Base-by-base conservation (phyloP, 2,113 vertebrate genomes). In the Bambusicola thoracicus region DNA sequence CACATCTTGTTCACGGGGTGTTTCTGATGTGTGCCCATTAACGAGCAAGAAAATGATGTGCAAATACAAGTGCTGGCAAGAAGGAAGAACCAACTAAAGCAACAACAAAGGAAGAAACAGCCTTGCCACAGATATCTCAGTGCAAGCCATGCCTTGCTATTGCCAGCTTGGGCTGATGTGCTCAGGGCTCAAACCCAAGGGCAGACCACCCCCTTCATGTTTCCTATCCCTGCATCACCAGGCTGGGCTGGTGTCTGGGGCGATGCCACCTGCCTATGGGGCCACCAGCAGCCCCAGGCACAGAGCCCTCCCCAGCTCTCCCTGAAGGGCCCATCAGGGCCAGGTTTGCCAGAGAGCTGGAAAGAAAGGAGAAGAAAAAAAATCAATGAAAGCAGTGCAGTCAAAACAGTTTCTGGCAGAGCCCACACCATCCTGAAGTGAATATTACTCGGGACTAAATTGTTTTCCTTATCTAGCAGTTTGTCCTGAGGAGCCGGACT, bases 401-500 rank as follows among this genome's bases (percentile, higher is more conserved):
- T 96, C 94, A 91, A 94, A 94, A 94, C 87, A 94, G 96, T 66
- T 96, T 85, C 73, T 51, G 68, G 91, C 16, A 32, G 85, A 92
- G 93, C 49, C 65, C 25, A 16, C 80, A 11, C 67, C 51, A 81
- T 89, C 86, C 81, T 18, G 77, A 91, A 96, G 95, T 72, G 94
- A 94, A 67, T 94, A 73, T 95, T 95, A 70, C 96, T 89, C 3
- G 92, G 96, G 96, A 95, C 94, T 92, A 94, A 49, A 89, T 94
- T 66, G 93, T 87, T 94, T 95, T 96, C 96, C 95, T 96, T 95
- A 87, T 95, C 97, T 84, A 79, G 87, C 96, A 84, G 95, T 96
- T 90, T 95, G 95, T 95, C 96, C 96, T 95, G 88, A 84, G 93
- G 93, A 93, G 97, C 89, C 91, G 96, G 97, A 88, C 83, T 95